Percentiles rank a stretch among this genome's conserved stretches.
Conservation (phyloP, 2,888 invertebrate species). For the Monoplex corrugatus region DNA sequence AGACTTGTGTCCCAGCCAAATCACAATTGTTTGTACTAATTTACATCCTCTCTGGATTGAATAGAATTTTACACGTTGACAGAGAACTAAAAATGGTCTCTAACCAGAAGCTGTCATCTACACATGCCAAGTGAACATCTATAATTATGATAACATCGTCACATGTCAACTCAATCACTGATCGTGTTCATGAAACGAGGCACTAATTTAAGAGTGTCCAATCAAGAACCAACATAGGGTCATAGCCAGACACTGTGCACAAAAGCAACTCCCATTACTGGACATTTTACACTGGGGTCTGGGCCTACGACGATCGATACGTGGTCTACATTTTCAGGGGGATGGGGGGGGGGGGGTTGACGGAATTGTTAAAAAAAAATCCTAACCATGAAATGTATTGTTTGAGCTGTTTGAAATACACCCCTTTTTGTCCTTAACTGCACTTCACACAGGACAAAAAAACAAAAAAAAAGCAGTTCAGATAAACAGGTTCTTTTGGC, state of each 20-base stretch:
- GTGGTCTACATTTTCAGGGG: neutral
- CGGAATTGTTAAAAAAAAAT: neutral
- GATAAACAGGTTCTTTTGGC: slow-evolving; percentile 36
- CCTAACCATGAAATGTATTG: slow-evolving; percentile 27
- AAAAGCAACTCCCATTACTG: slow-evolving; percentile 38
- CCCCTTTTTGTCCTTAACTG: slow-evolving; percentile 27
- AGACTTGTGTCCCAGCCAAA: slow-evolving; percentile 40
- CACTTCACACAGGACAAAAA: slow-evolving; percentile 15
- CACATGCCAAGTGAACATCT: slow-evolving; percentile 45
- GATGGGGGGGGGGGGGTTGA: neutral
- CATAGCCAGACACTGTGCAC: slow-evolving; percentile 44
- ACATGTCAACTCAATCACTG: slow-evolving; percentile 39
- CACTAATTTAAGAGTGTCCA: slow-evolving; percentile 40
- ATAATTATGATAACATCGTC: slow-evolving; percentile 33
- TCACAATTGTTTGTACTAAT: slow-evolving; percentile 51
- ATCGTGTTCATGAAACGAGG: slow-evolving; percentile 49
- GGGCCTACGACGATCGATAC: slow-evolving; percentile 30
- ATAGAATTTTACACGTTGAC: slow-evolving; percentile 47
- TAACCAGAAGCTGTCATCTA: slow-evolving; percentile 47
- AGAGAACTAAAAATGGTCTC: slow-evolving; percentile 48
- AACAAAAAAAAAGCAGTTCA: slow-evolving; percentile 30
- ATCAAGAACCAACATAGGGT: slow-evolving; percentile 38
- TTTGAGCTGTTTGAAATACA: slow-evolving; percentile 38
- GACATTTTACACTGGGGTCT: slow-evolving; percentile 20
- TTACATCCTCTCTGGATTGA: slow-evolving; percentile 52